phyloP scores from a whole-genome alignment of 2,888 invertebrate species.

The Ophioninae sp. region DNA sequence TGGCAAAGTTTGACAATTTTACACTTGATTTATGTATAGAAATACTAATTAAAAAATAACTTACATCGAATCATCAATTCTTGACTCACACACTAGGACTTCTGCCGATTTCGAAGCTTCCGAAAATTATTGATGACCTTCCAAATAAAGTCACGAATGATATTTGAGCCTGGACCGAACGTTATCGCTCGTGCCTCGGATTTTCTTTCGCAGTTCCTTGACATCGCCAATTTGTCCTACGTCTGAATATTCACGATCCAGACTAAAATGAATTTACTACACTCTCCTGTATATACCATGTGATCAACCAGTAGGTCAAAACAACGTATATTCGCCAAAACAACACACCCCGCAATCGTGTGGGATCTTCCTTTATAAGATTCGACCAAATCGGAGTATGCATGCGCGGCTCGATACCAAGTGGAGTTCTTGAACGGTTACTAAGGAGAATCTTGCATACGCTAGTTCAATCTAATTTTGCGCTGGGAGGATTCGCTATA shows the following conservation, averaged over 20 bases:
- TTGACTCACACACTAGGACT: too few species aligned
- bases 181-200: too few species aligned
- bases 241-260: not conserved
- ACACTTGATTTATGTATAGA: too few species aligned
- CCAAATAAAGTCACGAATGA: too few species aligned
- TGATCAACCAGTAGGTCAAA: not conserved
- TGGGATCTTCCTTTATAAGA: not conserved
- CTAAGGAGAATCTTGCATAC: conserved; percentile 8
- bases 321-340: not conserved
- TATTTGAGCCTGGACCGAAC: too few species aligned
- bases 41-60: too few species aligned
- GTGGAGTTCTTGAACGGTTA: not conserved
- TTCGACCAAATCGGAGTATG: not conserved
- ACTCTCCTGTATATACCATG: not conserved
- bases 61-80: too few species aligned
- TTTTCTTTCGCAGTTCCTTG: too few species aligned
- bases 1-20: too few species aligned
- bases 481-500: conserved; percentile 12
- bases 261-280: not conserved
- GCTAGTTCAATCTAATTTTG: conserved; percentile 43
- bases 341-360: not conserved
- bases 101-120: too few species aligned
- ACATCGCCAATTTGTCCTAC: too few species aligned
- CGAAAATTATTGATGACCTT: too few species aligned
- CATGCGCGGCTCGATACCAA: not conserved